phyloP scores from a whole-genome alignment of 1,140 invertebrate species.

The Copidosoma floridanum region DNA sequence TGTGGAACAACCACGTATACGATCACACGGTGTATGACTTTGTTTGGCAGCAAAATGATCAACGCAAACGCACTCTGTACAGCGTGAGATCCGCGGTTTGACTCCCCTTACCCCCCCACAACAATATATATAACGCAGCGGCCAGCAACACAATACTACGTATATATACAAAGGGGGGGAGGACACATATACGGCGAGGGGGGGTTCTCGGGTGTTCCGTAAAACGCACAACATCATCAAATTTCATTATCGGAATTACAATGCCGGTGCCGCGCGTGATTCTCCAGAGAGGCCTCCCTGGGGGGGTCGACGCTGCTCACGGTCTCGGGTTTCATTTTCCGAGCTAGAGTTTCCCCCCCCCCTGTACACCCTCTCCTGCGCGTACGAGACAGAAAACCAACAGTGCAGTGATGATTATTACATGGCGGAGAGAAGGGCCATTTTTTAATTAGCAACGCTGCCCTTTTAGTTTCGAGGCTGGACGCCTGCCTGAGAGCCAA shows the following conservation, averaged over 20 bases:
- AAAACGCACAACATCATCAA: constrained; percentile 57
- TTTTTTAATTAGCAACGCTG: constrained; percentile 2
- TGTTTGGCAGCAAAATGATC: too few species aligned
- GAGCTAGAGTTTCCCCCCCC: background rate
- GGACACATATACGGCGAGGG: too few species aligned
- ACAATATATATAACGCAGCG: constrained; percentile 41
- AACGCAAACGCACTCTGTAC: too few species aligned
- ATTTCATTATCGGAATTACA: constrained; percentile 58
- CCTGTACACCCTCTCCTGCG: background rate
- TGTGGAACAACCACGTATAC: too few species aligned
- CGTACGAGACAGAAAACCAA: too few species aligned
- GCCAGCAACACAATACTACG: too few species aligned
- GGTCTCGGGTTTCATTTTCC: constrained; percentile 25
- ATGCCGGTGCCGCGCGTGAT: constrained; percentile 46
- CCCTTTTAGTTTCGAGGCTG: too few species aligned
- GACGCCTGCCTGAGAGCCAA: too few species aligned
- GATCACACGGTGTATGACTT: too few species aligned
- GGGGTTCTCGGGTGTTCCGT: too few species aligned
- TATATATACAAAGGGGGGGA: too few species aligned
- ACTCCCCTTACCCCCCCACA: constrained; percentile 31
- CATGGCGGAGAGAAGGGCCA: background rate
- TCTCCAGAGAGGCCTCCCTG: constrained; percentile 15
- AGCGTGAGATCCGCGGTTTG: constrained; percentile 46
- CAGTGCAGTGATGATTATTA: too few species aligned
- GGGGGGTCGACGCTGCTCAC: constrained; percentile 28